These are phyloP conservation scores for Lutraria lutraria DNA, from an alignment of 2,888 invertebrate genomes.

Conservation along the genomic window DNA sequence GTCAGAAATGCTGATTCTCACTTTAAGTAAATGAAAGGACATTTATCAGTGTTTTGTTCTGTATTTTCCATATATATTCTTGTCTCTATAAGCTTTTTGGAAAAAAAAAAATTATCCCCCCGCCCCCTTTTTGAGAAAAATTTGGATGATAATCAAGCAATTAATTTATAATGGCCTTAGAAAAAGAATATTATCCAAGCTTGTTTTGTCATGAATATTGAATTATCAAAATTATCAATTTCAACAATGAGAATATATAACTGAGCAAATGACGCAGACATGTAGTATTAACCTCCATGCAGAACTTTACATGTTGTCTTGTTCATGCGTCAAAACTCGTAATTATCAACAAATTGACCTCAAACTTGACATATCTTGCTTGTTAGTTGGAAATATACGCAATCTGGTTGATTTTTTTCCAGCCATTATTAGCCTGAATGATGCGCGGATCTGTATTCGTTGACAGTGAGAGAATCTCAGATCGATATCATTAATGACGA, in stretches of 20 bases:
- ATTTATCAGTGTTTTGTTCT: too few relatives aligned
- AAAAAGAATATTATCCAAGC: too few relatives aligned
- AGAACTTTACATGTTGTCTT: neutral
- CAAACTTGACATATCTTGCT: neutral
- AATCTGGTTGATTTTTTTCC: neutral
- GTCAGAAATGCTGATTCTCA: too few relatives aligned
- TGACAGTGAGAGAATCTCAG: neutral
- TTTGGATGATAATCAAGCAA: too few relatives aligned
- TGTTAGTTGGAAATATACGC: neutral
- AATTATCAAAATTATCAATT: too few relatives aligned
- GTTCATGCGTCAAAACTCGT: neutral
- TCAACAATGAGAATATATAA: neutral
- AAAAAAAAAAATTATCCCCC: too few relatives aligned
- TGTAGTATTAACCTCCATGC: neutral
- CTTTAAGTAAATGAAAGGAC: too few relatives aligned
- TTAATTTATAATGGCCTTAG: too few relatives aligned
- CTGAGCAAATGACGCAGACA: neutral
- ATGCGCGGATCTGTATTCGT: neutral
- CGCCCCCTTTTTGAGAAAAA: too few relatives aligned
- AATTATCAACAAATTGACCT: constrained; percentile 8
- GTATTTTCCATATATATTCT: too few relatives aligned
- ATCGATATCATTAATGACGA: constrained; percentile 14
- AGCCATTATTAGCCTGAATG: neutral
- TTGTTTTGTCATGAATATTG: too few relatives aligned
- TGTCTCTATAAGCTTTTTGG: too few relatives aligned